Evolutionary conservation across 2,797 vertebrate species (phyloP).

Genomic region (Acanthopagrus latus): DNA sequence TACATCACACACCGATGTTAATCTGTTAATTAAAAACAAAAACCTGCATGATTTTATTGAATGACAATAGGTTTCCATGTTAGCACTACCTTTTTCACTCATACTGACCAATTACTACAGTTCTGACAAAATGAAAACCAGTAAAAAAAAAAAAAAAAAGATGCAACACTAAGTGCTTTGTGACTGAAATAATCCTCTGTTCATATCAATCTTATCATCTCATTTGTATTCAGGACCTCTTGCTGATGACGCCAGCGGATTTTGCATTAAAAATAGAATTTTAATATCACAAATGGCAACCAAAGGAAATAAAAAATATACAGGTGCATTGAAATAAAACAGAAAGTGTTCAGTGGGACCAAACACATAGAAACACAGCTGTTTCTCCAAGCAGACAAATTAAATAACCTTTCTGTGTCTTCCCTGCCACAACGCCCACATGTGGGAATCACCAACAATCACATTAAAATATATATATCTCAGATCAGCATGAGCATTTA

Average conservation of each 20-base stretch:
- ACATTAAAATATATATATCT: slow-evolving; percentile 54
- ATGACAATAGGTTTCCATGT: slow-evolving; percentile 62
- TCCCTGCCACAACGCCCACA: slow-evolving; percentile 44
- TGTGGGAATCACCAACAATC: slow-evolving; percentile 29
- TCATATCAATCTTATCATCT: slow-evolving; percentile 39
- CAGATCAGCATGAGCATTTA: slow-evolving; percentile 32
- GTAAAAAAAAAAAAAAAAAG: slow-evolving; percentile 26
- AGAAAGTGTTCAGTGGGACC: slow-evolving; percentile 26
- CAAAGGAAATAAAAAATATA: slow-evolving; percentile 39
- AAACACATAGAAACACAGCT: neutral
- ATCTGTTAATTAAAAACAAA: slow-evolving; percentile 66
- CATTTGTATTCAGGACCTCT: slow-evolving; percentile 39
- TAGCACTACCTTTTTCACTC: slow-evolving; percentile 67
- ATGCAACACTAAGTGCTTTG: slow-evolving; percentile 65
- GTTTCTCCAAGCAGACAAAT: slow-evolving; percentile 13
- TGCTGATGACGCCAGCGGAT: slow-evolving; percentile 15
- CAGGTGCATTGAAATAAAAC: slow-evolving; percentile 40
- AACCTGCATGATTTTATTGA: slow-evolving; percentile 59
- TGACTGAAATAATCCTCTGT: slow-evolving; percentile 42
- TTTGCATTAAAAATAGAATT: slow-evolving; percentile 24
- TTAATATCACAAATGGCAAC: slow-evolving; percentile 24
- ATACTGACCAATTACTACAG: slow-evolving; percentile 64
- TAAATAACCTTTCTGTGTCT: slow-evolving; percentile 33
- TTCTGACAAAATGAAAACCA: slow-evolving; percentile 59
- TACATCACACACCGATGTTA: slow-evolving; percentile 65